Evolutionary conservation across 2,113 vertebrate species (phyloP).

Genomic region (Campylomormyrus tamandua): DNA sequence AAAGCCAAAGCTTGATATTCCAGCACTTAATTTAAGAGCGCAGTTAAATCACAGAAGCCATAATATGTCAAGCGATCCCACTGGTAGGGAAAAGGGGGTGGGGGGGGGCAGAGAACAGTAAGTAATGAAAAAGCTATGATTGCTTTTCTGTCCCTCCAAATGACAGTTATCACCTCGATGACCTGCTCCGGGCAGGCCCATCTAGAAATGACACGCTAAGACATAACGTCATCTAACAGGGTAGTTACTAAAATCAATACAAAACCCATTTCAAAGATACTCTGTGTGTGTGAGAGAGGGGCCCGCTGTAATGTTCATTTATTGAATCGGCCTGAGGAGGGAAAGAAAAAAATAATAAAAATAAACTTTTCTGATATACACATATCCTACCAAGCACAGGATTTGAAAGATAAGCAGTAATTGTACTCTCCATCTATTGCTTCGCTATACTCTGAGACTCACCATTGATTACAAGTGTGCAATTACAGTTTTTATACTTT

Average conservation of each 20-base stretch:
- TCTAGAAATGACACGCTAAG: slow-evolving; percentile 98
- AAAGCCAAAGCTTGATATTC: slow-evolving; percentile 92
- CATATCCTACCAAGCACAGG: slow-evolving; percentile 79
- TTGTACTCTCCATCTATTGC: slow-evolving; percentile 85
- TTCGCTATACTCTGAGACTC: slow-evolving; percentile 62
- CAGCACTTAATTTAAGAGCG: slow-evolving; percentile 98
- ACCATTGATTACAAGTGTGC: slow-evolving; percentile 56
- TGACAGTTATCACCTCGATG: slow-evolving; percentile 99
- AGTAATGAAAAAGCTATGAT: slow-evolving; percentile 99
- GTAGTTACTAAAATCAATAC: slow-evolving; percentile 99
- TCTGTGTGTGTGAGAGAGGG: slow-evolving; percentile 69
- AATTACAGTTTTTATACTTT: slow-evolving; percentile 59
- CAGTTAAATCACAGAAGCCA: slow-evolving; percentile 97
- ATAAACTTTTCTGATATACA: slow-evolving; percentile 92
- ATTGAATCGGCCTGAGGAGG: slow-evolving; percentile 94
- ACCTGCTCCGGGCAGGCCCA: slow-evolving; percentile 93
- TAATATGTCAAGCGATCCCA: slow-evolving; percentile 98
- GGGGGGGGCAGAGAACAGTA: slow-evolving; percentile 74
- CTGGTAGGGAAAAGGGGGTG: slow-evolving; percentile 63
- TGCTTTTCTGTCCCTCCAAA: slow-evolving; percentile 99
- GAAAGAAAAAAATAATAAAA: slow-evolving; percentile 45
- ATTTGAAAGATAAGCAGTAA: slow-evolving; percentile 89
- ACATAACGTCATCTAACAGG: slow-evolving; percentile 99
- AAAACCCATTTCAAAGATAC: slow-evolving; percentile 99
- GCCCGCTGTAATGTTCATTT: slow-evolving; percentile 93